Conservation (phyloP, 2,113 vertebrate species). For the Zosterops japonicus region DNA sequence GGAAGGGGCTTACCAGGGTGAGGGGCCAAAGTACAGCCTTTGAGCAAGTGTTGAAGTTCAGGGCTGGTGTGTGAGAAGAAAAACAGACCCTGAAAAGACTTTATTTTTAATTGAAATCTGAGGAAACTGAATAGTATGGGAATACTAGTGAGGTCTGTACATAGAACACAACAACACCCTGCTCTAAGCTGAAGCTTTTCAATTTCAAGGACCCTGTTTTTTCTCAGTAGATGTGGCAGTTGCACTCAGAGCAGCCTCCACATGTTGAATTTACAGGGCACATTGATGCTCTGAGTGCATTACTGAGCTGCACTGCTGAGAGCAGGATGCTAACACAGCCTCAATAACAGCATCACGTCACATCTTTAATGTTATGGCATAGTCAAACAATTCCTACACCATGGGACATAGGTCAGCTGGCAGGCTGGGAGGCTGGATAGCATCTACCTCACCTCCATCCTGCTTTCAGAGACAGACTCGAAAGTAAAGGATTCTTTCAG, state of each 20-base stretch:
- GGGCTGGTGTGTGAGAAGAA: neutral
- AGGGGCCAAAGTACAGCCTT: neutral
- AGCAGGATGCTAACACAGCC: neutral
- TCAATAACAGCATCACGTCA: neutral
- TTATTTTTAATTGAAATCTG: neutral
- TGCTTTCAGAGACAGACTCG: neutral
- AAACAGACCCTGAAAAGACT: neutral
- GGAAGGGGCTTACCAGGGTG: neutral
- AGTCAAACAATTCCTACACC: neutral
- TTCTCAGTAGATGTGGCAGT: neutral
- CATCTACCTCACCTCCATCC: neutral
- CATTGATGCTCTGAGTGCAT: neutral
- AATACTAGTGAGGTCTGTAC: neutral
- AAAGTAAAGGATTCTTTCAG: neutral
- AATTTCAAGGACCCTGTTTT: neutral
- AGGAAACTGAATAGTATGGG: neutral
- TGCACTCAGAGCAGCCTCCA: accelerated
- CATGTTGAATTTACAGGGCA: accelerated
- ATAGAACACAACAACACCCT: neutral
- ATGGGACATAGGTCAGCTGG: neutral
- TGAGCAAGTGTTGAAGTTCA: neutral
- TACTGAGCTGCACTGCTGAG: neutral
- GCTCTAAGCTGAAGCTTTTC: neutral
- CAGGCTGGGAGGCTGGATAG: neutral
- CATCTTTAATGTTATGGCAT: neutral